Evolutionary conservation across 1,140 invertebrate species (phyloP), one percentile per base, ranked within the genome.

Genomic region (Hirudo medicinalis): DNA sequence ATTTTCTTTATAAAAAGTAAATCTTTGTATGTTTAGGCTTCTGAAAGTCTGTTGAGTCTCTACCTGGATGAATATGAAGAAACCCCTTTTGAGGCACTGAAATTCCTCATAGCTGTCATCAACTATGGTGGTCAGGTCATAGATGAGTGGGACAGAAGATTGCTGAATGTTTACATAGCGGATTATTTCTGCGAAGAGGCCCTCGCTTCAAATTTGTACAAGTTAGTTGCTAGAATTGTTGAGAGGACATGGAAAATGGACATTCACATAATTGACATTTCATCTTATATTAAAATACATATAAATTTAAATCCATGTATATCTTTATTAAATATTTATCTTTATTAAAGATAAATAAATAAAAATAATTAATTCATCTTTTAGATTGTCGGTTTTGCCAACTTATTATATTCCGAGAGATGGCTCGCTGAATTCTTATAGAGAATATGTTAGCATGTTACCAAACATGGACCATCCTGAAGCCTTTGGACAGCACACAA

Each of bases 51-150:
- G 0, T 78, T 93, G 20, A 85, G 87, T 32, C 87, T 90, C 60
- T 92, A 92, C 79, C 81, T 92, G 57, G 89, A 91, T 77, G 88
- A 91, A 76, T 92, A 92, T 80, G 85, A 88, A 53, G 87, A 89
- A 3, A 91, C 89, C 76, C 81, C 82, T 32, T 84, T 82, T 81
- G 82, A 84, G 67, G 82, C 83, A 22, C 76, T 84, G 22, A 82
- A 82, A 75, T 82, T 80, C 73, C 73, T 84, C 20, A 84, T 84
- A n/a, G 81, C 81, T 19, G 80, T 79, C 63, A 82, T 84, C 72
- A 83, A 80, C 75, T 84, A 84, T 71, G 82, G 83, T 66, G 83
- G 82, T 74, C 83, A 84, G 75, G 79, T 84, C 54, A 83, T 81
- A 55, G 82, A 84, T 72, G 78, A 80, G 36, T 81, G 76, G 76